phyloP scores from a whole-genome alignment of 2,797 vertebrate species.

The Garrulus glandarius region DNA sequence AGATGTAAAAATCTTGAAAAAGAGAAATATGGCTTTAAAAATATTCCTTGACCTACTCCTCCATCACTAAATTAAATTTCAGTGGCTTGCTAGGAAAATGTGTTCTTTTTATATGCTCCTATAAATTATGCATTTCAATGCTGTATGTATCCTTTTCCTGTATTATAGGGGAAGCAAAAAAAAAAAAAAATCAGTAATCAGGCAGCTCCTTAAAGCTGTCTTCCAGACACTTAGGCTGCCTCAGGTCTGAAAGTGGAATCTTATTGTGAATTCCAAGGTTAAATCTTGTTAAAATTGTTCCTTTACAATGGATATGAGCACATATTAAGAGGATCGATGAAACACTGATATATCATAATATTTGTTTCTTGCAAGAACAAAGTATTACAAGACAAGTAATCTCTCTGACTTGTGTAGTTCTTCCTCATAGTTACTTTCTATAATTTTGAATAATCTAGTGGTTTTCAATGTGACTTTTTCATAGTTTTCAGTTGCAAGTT shows the following conservation, averaged over 20 bases:
- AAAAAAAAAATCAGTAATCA: not conserved
- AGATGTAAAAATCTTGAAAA: not conserved
- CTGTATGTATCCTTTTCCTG: not conserved
- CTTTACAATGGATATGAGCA: not conserved
- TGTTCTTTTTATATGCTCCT: constrained; percentile 8
- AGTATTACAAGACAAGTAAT: not conserved
- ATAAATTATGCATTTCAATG: constrained; percentile 33
- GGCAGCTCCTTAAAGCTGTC: not conserved
- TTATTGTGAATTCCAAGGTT: not conserved
- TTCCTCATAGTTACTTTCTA: not conserved
- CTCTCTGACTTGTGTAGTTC: not conserved
- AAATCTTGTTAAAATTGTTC: not conserved
- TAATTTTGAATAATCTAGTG: not conserved
- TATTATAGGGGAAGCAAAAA: not conserved
- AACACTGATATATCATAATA: not conserved
- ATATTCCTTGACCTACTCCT: not conserved
- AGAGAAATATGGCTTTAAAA: not conserved
- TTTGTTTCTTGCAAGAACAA: not conserved
- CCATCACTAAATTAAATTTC: constrained; percentile 46
- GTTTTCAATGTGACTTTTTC: not conserved
- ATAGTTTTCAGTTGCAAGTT: not conserved
- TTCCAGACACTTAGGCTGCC: not conserved
- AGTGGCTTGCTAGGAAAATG: constrained; percentile 24
- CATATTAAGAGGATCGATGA: not conserved
- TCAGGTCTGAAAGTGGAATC: not conserved